A percentile compares a stretch with the other conserved stretches of the same genome.
Conservation (phyloP, 2,888 invertebrate genomes). For the Drosophila cognata region DNA sequence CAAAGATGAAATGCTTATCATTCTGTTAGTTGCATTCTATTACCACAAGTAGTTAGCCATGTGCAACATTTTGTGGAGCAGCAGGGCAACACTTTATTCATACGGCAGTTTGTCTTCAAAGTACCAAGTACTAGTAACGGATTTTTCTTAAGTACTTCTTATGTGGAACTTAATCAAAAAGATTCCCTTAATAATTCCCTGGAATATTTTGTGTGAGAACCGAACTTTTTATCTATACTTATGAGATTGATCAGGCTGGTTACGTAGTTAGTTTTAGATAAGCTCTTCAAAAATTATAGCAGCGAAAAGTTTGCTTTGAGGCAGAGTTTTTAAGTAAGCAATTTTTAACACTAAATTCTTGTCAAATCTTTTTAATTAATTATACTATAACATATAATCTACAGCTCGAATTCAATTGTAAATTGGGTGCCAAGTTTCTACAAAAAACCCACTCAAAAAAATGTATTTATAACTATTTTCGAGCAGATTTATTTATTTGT, state of each 20-base stretch:
- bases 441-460: conserved; percentile 7
- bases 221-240: neutral
- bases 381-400: neutral
- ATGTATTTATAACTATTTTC: neutral
- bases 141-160: neutral
- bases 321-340: neutral
- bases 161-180: neutral
- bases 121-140: neutral
- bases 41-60: conserved; percentile 3
- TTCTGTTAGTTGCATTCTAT: conserved; percentile 10
- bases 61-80: conserved; percentile 17
- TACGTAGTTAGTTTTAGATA: neutral
- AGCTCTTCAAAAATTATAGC: neutral
- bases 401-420: neutral
- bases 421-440: neutral
- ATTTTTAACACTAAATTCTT: neutral
- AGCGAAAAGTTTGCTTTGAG: neutral
- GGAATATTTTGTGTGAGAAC: neutral
- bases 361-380: neutral
- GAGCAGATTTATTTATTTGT: conserved; percentile 14
- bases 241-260: neutral
- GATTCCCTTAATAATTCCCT: neutral
- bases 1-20: conserved; percentile 47
- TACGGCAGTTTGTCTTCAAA: neutral
- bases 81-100: conserved; percentile 3